Evolutionary conservation across 2,888 invertebrate species (phyloP).

Genomic region (Lithophane ornitopus): DNA sequence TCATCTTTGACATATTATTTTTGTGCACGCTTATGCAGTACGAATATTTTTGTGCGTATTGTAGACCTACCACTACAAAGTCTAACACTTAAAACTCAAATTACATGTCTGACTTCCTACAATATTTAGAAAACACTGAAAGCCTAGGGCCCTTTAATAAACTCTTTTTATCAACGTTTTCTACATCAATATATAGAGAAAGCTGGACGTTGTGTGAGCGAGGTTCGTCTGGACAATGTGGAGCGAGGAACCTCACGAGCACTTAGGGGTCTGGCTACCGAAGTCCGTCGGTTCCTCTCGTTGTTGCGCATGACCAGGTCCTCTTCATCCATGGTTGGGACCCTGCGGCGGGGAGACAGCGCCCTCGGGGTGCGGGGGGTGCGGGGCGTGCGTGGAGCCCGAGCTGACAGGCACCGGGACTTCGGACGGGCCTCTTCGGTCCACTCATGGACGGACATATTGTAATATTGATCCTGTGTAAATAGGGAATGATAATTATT

Average conservation of each 20-base stretch:
- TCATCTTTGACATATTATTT: background rate
- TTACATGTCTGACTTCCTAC: slow-evolving; percentile 35
- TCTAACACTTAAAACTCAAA: slow-evolving; percentile 38
- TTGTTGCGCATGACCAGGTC: slow-evolving; percentile 80
- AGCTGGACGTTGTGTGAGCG: slow-evolving; percentile 85
- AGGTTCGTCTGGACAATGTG: slow-evolving; percentile 80
- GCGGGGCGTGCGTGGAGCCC: slow-evolving; percentile 79
- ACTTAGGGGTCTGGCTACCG: slow-evolving; percentile 79
- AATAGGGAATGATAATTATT: slow-evolving; percentile 39
- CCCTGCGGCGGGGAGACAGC: slow-evolving; percentile 77
- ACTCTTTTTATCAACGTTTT: slow-evolving; percentile 5
- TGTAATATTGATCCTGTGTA: slow-evolving; percentile 83
- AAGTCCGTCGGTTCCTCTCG: slow-evolving; percentile 80
- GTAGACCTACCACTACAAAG: slow-evolving; percentile 31
- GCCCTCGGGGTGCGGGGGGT: slow-evolving; percentile 78
- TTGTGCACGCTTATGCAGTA: slow-evolving; percentile 51
- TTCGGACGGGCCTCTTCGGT: slow-evolving; percentile 80
- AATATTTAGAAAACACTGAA: slow-evolving; percentile 49
- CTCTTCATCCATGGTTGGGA: slow-evolving; percentile 69
- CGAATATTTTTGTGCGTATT: slow-evolving; percentile 49
- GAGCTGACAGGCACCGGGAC: slow-evolving; percentile 84
- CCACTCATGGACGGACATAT: slow-evolving; percentile 81
- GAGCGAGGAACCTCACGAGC: slow-evolving; percentile 82
- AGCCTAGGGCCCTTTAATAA: slow-evolving; percentile 47
- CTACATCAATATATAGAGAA: slow-evolving; percentile 83